Evolutionary conservation across 2,113 vertebrate species (phyloP), one percentile per base, ranked within the genome.

Genomic region (Chrysemys picta): DNA sequence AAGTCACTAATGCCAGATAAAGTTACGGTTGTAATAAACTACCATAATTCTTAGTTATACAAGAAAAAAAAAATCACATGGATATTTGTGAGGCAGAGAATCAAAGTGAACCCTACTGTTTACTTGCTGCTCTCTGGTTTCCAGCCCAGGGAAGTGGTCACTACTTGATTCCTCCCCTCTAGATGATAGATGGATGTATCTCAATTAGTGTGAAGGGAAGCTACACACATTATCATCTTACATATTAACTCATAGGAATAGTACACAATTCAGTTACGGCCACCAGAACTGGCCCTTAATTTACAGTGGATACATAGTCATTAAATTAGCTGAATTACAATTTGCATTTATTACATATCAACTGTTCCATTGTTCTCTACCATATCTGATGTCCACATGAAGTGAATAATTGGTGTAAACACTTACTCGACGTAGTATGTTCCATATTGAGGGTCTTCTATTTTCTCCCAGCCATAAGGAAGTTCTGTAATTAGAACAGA

Each of bases 391-490:
- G 50, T 86, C 42, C 2, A 19, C 27, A 29, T 49, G 78, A 82
- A 93, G 27, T 11, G 83, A 82, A 10, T 49, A 90, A 94, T 53
- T 38, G 59, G 57, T 85, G 29, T 16, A 81, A 90, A 92, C 91
- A 99, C 99, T 99, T 97, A 99, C 99, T 99, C 99, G 12, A 99
- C 99, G 1, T 99, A 99, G 52, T 99, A 99, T 16, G 98, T 99
- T 92, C 99, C 99, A 5, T 99, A 99, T 65, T 99, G 99, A 72
- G 99, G 99, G 93, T 99, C 99, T 92, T 99, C 99, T 88, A 99
- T 99, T 98, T 99, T 99, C 97, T 99, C 99, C 99, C 99, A 99
- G 89, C 99, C 99, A 53, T 99, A 99, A 47, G 99, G 99, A 98
- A 99, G 99, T 97, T 99, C 99, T 99, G 94, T 42, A 97, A 97